A percentile compares a stretch with the other conserved stretches of the same genome.
phyloP scores from a whole-genome alignment of 1,140 invertebrate species.

The Pararge aegeria region DNA sequence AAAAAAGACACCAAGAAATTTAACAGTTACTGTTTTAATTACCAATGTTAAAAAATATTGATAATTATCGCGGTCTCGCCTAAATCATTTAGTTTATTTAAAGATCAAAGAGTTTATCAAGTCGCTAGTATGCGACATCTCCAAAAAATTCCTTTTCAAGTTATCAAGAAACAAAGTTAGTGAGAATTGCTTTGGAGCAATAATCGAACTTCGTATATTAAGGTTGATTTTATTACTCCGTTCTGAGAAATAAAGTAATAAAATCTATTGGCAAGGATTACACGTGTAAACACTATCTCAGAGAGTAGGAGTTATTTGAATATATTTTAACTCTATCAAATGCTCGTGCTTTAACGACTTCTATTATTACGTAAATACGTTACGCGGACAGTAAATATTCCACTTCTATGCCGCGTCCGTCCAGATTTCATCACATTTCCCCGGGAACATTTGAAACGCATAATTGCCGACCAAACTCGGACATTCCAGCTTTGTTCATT shows the following conservation, averaged over 20 bases:
- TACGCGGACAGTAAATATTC: not conserved
- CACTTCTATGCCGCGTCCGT: not conserved
- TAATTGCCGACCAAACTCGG: not conserved
- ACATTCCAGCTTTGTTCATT: slow-evolving; percentile 2
- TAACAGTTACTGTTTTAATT: too few species aligned
- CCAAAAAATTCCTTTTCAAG: slow-evolving; percentile 1
- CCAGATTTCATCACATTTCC: slow-evolving; percentile 5
- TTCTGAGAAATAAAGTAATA: not conserved
- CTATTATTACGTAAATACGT: too few species aligned
- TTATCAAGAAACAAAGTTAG: slow-evolving; percentile 5
- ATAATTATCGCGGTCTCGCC: too few species aligned
- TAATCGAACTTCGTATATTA: slow-evolving; percentile 1
- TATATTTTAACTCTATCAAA: too few species aligned
- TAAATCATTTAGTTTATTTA: too few species aligned
- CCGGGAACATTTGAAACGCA: not conserved
- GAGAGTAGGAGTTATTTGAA: too few species aligned
- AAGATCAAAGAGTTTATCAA: not conserved
- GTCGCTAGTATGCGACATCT: not conserved
- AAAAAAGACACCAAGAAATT: too few species aligned
- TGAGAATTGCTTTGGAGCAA: slow-evolving; percentile 8
- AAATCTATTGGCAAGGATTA: too few species aligned
- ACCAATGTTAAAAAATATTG: too few species aligned
- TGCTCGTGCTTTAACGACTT: too few species aligned
- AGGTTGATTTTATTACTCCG: slow-evolving; percentile 2
- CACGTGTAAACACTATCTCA: too few species aligned